A percentile compares a stretch with the other conserved stretches of the same genome.
These are phyloP conservation scores for Homalodisca vitripennis DNA, from an alignment of 1,140 invertebrate genomes.

Conservation along the genomic window DNA sequence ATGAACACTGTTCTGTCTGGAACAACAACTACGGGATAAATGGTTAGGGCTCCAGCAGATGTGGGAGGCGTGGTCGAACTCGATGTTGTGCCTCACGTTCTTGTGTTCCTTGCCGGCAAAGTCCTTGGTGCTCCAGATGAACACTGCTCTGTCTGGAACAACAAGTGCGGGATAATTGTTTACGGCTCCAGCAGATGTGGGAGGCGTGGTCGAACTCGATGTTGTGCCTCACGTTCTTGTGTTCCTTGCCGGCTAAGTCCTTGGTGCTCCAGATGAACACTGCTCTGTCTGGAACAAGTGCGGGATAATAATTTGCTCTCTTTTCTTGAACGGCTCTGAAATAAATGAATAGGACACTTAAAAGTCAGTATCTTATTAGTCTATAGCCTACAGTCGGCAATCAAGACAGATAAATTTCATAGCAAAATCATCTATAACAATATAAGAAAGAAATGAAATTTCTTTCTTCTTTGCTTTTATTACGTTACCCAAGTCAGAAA, in stretches of 20 bases:
- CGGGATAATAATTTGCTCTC: no score
- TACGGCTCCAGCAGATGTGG: constrained; percentile 74
- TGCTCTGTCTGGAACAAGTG: constrained; percentile 27
- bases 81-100: constrained; percentile 75
- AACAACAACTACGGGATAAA: no score
- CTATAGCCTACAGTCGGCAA: no score
- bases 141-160: constrained; percentile 26
- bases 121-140: constrained; percentile 76
- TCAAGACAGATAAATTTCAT: no score
- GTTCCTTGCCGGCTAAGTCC: constrained; percentile 67
- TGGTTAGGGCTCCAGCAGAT: constrained; percentile 85
- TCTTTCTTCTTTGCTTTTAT: no score
- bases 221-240: constrained; percentile 74
- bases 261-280: constrained; percentile 70
- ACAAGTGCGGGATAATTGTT: no score
- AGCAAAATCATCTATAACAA: no score
- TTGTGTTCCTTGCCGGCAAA: constrained; percentile 68
- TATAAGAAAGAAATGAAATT: no score
- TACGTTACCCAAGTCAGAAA: no score
- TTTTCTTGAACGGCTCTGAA: no score
- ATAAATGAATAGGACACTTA: no score
- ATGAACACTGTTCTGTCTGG: constrained; percentile 46
- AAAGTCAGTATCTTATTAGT: no score
- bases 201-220: constrained; percentile 81
- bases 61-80: constrained; percentile 75